Conservation (phyloP, 2,888 invertebrate species). For the Geophilus truncorum region DNA sequence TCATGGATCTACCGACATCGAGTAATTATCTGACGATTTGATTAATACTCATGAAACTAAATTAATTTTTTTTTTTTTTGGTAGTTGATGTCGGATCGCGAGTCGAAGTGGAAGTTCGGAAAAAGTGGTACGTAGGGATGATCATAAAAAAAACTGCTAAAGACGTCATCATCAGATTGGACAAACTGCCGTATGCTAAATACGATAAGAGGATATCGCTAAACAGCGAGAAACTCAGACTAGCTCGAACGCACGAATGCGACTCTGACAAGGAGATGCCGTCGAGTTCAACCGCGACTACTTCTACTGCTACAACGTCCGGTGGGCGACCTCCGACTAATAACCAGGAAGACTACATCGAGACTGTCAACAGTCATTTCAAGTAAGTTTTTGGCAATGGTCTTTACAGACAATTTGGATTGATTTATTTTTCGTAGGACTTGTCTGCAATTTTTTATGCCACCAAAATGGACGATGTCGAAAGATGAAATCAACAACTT, state of each 20-base stretch:
- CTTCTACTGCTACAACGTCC: no score
- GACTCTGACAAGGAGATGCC: no score
- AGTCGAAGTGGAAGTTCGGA: neutral
- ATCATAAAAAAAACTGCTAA: neutral
- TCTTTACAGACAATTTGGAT: no score
- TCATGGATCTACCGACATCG: neutral
- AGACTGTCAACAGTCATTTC: neutral
- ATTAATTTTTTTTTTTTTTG: neutral
- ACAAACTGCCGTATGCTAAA: slow-evolving; percentile 20
- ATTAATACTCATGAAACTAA: no score
- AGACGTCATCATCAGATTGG: slow-evolving; percentile 1
- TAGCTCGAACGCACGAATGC: no score
- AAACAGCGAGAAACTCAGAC: neutral
- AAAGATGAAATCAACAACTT: slow-evolving; percentile 6
- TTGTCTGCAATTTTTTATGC: slow-evolving; percentile 33
- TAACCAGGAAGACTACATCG: neutral
- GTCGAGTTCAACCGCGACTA: slow-evolving; percentile 28
- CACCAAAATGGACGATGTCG: neutral
- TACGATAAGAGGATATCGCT: neutral
- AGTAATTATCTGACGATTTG: neutral
- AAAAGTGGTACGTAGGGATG: neutral
- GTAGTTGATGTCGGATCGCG: neutral
- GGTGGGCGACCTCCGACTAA: no score
- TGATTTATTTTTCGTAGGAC: slow-evolving; percentile 25
- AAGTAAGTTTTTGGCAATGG: no score